These are phyloP conservation scores for Creontiades dilutus DNA, from an alignment of 2,888 invertebrate species.

Conservation along the genomic window DNA sequence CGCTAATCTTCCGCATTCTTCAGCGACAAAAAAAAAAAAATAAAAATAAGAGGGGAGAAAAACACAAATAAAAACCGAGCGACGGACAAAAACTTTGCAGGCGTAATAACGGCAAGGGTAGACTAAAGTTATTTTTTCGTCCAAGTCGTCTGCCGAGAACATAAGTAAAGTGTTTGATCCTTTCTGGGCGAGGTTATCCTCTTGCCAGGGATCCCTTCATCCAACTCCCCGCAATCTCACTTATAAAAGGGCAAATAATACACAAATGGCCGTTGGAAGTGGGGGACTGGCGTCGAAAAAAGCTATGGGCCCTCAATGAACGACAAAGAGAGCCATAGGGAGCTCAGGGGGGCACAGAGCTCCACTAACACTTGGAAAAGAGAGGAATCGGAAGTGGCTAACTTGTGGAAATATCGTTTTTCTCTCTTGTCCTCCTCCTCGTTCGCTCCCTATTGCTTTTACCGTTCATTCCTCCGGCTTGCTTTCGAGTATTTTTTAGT, in stretches of 20 bases:
- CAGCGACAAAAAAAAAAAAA: background rate
- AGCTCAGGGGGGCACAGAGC: background rate
- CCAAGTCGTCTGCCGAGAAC: background rate
- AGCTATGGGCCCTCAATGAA: background rate
- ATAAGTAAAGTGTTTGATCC: background rate
- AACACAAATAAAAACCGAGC: background rate
- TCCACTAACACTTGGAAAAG: constrained; percentile 2
- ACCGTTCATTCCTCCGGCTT: constrained; percentile 15
- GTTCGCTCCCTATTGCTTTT: constrained; percentile 39
- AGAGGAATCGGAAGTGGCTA: constrained; percentile 40
- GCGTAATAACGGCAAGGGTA: background rate
- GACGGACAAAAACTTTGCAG: background rate
- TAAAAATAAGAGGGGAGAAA: background rate
- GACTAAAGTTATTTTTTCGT: background rate
- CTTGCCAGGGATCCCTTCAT: background rate
- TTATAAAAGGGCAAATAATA: constrained; percentile 49
- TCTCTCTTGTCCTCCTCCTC: background rate
- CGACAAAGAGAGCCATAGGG: background rate
- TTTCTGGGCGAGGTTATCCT: background rate
- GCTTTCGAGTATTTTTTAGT: background rate
- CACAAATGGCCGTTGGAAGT: constrained; percentile 32
- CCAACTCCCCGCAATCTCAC: constrained; percentile 33
- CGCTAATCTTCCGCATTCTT: background rate
- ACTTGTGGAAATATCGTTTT: constrained; percentile 60
- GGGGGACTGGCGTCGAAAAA: background rate